Conservation (phyloP, 2,888 invertebrate genomes). For the Caenorhabditis wallacei region DNA sequence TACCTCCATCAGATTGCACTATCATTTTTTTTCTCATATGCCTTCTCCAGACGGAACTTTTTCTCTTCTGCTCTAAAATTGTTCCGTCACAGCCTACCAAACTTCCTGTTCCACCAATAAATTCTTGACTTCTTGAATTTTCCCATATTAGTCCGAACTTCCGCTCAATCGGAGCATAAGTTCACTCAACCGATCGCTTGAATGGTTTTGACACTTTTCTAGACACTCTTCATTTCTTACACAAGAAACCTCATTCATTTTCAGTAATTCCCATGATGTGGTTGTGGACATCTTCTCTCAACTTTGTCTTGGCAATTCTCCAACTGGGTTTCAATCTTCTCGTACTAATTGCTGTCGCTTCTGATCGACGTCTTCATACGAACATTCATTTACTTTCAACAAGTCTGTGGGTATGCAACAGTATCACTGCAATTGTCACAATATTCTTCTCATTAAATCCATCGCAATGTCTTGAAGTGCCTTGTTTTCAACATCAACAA, state of each 20-base stretch:
- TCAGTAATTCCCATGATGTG: constrained; percentile 56
- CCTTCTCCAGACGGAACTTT: no score
- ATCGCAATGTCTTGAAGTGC: constrained; percentile 58
- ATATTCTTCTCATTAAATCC: constrained; percentile 73
- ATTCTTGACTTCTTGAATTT: neutral
- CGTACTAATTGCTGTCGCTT: constrained; percentile 67
- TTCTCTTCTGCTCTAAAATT: neutral
- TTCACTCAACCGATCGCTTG: constrained; percentile 32
- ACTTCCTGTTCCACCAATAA: neutral
- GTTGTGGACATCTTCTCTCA: constrained; percentile 72
- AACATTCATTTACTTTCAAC: constrained; percentile 70
- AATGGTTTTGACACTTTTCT: constrained; percentile 35
- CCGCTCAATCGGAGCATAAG: constrained; percentile 21
- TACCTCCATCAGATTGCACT: constrained; percentile 1
- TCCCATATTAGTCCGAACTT: constrained; percentile 12
- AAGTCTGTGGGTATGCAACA: constrained; percentile 73
- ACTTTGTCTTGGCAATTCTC: constrained; percentile 72
- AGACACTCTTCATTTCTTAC: neutral
- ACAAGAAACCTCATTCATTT: neutral
- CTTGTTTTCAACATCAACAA: constrained; percentile 57
- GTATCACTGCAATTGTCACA: constrained; percentile 72
- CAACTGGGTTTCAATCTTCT: constrained; percentile 73
- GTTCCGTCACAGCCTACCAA: no score
- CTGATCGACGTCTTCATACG: constrained; percentile 68
- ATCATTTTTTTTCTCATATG: constrained; percentile 23